A percentile compares a stretch with the other conserved stretches of the same genome.
Conservation (phyloP, 2,113 vertebrate genomes). For the Eptesicus fuscus region DNA sequence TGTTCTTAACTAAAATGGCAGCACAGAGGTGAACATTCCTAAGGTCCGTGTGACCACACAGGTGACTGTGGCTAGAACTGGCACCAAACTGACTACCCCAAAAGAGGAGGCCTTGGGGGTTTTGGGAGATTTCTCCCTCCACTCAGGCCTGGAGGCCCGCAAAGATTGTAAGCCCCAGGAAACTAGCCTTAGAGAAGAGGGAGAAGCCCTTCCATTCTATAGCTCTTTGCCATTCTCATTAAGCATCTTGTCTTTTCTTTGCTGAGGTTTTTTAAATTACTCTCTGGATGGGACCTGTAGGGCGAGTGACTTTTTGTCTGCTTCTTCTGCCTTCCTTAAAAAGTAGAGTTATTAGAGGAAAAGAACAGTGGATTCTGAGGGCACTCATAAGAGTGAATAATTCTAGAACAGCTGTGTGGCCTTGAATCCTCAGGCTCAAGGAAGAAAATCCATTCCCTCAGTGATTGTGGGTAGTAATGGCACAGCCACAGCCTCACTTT, state of each 20-base stretch:
- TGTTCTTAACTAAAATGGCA: background rate
- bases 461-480: background rate
- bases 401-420: background rate
- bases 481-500: background rate
- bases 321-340: slow-evolving; percentile 3
- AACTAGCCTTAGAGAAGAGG: background rate
- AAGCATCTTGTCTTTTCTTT: background rate
- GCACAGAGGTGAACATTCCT: background rate
- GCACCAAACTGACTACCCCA: background rate
- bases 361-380: background rate
- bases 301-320: background rate
- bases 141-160: background rate
- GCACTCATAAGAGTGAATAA: background rate
- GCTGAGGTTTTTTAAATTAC: background rate
- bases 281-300: background rate
- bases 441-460: background rate
- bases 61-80: background rate
- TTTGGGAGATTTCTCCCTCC: background rate
- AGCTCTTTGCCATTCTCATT: background rate
- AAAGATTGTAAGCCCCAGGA: background rate
- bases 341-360: background rate
- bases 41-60: background rate
- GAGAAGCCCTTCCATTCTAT: background rate
- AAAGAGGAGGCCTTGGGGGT: background rate
- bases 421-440: background rate